Conservation (phyloP, 2,888 invertebrate genomes). For the Nymphalis urticae region DNA sequence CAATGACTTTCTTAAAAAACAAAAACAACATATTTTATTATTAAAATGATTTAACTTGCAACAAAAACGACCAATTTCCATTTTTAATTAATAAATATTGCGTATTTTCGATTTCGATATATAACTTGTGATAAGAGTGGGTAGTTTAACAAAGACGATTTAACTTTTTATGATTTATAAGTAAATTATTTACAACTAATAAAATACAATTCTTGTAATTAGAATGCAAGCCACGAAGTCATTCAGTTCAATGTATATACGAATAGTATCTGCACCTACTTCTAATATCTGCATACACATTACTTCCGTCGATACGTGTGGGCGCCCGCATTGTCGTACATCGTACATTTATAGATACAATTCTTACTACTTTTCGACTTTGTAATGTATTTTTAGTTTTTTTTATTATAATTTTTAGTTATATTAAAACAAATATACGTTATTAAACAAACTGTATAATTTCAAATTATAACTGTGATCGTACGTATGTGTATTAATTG, state of each 20-base stretch:
- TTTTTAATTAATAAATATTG: too few species aligned
- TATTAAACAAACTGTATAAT: background rate
- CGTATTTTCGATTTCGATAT: too few species aligned
- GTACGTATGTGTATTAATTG: too few species aligned
- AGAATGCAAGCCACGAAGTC: constrained; percentile 58
- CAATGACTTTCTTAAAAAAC: too few species aligned
- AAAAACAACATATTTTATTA: too few species aligned
- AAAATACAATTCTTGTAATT: constrained; percentile 35
- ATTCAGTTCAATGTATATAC: constrained; percentile 59
- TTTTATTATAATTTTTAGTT: background rate
- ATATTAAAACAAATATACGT: background rate
- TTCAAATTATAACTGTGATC: background rate
- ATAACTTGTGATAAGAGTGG: too few species aligned
- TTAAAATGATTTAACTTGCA: too few species aligned
- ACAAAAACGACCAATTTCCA: too few species aligned
- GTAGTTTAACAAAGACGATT: too few species aligned
- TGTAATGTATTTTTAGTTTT: background rate
- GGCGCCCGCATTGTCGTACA: constrained; percentile 68
- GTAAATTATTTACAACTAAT: background rate
- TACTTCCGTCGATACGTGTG: constrained; percentile 69
- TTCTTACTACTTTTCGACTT: constrained; percentile 25
- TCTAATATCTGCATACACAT: constrained; percentile 61
- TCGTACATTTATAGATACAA: constrained; percentile 21
- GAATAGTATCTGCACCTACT: constrained; percentile 48
- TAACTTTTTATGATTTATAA: background rate